These are phyloP conservation scores for Sylvilagus bachmani DNA, from an alignment of 2,113 vertebrate genomes.

Conservation along the genomic window DNA sequence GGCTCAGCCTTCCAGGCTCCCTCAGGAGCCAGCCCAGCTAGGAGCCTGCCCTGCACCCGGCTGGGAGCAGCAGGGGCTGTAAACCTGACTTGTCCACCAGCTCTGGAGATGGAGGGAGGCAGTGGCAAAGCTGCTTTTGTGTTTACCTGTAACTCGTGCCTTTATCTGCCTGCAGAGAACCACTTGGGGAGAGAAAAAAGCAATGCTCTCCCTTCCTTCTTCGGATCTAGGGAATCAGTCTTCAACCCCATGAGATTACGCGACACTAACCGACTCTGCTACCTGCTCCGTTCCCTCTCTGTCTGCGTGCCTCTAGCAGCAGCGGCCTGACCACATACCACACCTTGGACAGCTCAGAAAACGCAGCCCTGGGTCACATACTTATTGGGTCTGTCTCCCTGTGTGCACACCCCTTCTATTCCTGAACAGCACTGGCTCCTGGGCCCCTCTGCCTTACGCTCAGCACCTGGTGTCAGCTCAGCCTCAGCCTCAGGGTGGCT, in stretches of 20 bases:
- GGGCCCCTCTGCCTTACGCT: accelerated
- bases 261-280: background rate
- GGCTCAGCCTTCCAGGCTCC: too few relatives aligned
- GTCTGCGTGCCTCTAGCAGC: background rate
- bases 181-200: constrained; percentile 12
- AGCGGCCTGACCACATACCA: background rate
- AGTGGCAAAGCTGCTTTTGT: background rate
- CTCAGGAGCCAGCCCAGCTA: too few relatives aligned
- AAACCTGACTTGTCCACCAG: background rate
- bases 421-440: background rate
- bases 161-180: background rate
- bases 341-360: background rate
- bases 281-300: background rate
- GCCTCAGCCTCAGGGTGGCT: background rate
- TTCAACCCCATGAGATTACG: background rate
- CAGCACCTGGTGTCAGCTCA: too few relatives aligned
- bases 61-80: background rate
- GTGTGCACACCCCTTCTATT: background rate
- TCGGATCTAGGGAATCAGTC: constrained; percentile 11
- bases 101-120: background rate
- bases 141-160: background rate
- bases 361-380: background rate
- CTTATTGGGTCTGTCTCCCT: background rate
- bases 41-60: too few relatives aligned
- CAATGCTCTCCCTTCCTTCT: background rate